Base-by-base conservation (phyloP, 2,797 vertebrate species). In the Rhyacichthys aspro region DNA sequence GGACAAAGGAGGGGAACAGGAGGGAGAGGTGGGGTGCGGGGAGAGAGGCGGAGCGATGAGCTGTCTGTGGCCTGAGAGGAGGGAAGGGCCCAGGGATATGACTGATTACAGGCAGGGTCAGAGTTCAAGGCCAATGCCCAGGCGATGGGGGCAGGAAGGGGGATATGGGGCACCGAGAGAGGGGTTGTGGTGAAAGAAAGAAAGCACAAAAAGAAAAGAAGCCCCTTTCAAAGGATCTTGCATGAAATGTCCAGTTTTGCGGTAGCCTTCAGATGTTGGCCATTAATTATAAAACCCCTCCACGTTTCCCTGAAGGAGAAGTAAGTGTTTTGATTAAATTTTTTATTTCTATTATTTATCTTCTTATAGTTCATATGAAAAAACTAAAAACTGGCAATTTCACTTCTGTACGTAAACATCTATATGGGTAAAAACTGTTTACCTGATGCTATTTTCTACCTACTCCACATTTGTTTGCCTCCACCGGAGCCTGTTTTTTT, bases 91-190 rank as follows among this genome's bases (percentile, higher is more conserved):
- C 86, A 84, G 82, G 88, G 91, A 92, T 91, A 92, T 93, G 93
- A 94, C 87, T 92, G 92, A 95, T 94, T 93, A 91, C 85, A 76
- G 76, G 64, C 60, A 0, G 38, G 92, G 91, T 90, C 88, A 93
- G 67, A 86, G 93, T 89, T 93, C 92, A 81, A 92, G 87, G 84
- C 82, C 89, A 86, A 75, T 78, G 83, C 86, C 79, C 74, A 83
- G 77, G 78, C 77, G 75, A 85, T 72, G 75, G 80, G 72, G 70
- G 81, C 58, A 74, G 74, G 74, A 83, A 57, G 68, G 66, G 64
- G 71, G 73, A 57, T 39, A 38, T 70, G 74, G 71, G 78, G 82
- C 74, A 60, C 67, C 56, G 58, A 83, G 67, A 78, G 79, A 69
- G 78, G 84, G 70, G 69, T 70, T 60, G 72, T 43, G 38, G 61